A percentile compares a stretch with the other conserved stretches of the same genome.
Conservation (phyloP, 2,888 invertebrate genomes). For the Geophilus truncorum region DNA sequence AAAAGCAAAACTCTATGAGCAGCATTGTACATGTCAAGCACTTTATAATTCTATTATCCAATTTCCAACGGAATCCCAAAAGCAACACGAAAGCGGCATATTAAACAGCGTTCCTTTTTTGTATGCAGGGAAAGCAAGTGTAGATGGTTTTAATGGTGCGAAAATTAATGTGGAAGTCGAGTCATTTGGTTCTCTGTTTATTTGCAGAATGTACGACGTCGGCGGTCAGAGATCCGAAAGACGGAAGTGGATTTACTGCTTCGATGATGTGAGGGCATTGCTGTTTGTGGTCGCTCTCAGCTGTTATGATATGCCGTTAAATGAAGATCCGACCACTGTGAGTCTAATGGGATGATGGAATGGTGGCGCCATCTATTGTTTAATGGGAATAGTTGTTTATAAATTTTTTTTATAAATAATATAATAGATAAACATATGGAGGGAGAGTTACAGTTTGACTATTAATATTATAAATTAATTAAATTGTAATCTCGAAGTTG, state of each 20-base stretch:
- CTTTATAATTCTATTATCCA: background rate
- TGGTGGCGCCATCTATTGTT: background rate
- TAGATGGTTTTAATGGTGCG: too few relatives aligned
- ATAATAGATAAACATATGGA: too few relatives aligned
- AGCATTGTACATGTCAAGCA: background rate
- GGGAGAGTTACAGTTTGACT: too few relatives aligned
- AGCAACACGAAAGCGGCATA: background rate
- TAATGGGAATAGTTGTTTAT: too few relatives aligned
- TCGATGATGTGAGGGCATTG: constrained; percentile 61
- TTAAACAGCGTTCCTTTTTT: too few relatives aligned
- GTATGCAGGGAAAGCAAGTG: too few relatives aligned
- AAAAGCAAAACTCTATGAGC: background rate
- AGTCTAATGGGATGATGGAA: constrained; percentile 36
- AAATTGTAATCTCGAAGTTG: too few relatives aligned
- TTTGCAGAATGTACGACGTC: constrained; percentile 59
- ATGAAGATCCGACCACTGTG: constrained; percentile 58
- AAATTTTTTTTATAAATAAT: too few relatives aligned
- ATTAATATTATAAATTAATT: too few relatives aligned
- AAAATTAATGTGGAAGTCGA: too few relatives aligned
- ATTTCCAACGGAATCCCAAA: background rate
- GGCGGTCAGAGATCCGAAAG: constrained; percentile 62
- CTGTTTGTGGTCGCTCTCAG: constrained; percentile 62
- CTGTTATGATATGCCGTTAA: constrained; percentile 62
- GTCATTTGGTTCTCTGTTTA: background rate
- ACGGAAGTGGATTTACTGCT: constrained; percentile 64